A percentile compares a stretch with the other conserved stretches of the same genome.
Conservation (phyloP, 2,888 invertebrate genomes). For the Diarsia dahlii region DNA sequence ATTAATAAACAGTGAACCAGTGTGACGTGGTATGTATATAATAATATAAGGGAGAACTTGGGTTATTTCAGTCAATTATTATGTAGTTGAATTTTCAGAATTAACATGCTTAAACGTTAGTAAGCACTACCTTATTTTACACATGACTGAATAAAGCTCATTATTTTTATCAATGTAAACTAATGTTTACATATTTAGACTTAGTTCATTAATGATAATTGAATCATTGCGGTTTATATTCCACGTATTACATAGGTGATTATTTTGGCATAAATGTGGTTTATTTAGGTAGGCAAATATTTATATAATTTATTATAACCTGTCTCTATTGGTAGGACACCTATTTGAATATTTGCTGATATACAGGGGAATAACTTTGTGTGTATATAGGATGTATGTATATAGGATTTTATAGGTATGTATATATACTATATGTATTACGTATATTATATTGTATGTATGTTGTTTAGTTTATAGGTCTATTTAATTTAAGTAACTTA, state of each 20-base stretch:
- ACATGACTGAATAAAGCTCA: neutral
- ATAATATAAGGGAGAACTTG: neutral
- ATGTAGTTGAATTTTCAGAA: neutral
- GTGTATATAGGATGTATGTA: too few relatives aligned
- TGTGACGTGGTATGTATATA: neutral
- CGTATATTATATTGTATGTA: too few relatives aligned
- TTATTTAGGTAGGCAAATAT: neutral
- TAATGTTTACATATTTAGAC: neutral
- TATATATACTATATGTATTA: too few relatives aligned
- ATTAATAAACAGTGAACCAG: too few relatives aligned
- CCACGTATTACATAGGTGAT: neutral
- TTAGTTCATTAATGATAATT: conserved; percentile 9
- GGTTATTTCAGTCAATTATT: neutral
- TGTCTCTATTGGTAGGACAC: neutral
- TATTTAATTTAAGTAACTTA: too few relatives aligned
- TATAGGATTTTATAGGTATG: too few relatives aligned
- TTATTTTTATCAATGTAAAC: neutral
- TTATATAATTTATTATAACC: neutral
- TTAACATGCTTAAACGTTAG: neutral
- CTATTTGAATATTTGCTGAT: neutral
- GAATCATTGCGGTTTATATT: conserved; percentile 3
- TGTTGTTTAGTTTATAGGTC: too few relatives aligned
- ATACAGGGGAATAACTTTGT: neutral
- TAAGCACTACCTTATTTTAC: neutral
- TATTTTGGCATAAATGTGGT: neutral